Evolutionary conservation across 30 jellyfish, hydroid and myxozoan species (phyloP).

Genomic region (Rhopilema esculentum): DNA sequence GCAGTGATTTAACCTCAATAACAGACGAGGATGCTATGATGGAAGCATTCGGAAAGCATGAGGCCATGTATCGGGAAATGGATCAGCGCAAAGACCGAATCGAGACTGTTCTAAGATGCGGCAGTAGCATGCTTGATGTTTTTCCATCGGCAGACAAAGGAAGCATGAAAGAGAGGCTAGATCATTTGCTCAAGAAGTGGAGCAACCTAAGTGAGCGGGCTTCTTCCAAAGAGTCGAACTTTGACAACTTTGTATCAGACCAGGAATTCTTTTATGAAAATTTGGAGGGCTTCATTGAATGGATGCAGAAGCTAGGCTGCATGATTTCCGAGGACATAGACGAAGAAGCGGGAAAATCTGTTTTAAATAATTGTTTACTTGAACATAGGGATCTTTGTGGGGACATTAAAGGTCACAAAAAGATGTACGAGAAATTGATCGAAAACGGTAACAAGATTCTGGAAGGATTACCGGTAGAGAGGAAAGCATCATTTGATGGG

Average conservation of each 20-base stretch:
- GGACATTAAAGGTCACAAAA: slow-evolving; percentile 52
- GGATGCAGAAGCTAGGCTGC: slow-evolving; percentile 71
- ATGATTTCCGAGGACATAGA: slow-evolving; percentile 54
- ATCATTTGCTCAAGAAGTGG: slow-evolving; percentile 44
- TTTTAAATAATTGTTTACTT: slow-evolving; percentile 3
- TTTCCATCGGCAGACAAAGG: slow-evolving; percentile 34
- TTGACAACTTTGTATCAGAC: slow-evolving; percentile 56
- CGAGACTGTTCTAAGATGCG: slow-evolving; percentile 67
- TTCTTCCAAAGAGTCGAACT: slow-evolving; percentile 45
- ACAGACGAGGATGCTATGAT: slow-evolving; percentile 78
- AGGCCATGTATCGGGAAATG: slow-evolving; percentile 59
- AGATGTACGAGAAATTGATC: slow-evolving; percentile 32
- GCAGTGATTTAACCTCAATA: slow-evolving; percentile 61
- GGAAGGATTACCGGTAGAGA: slow-evolving; percentile 53
- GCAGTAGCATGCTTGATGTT: slow-evolving; percentile 39
- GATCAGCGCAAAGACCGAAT: slow-evolving; percentile 47
- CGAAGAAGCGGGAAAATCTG: slow-evolving; percentile 17
- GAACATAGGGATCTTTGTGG: slow-evolving; percentile 43
- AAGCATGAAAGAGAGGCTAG: slow-evolving; percentile 37
- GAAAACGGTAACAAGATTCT: slow-evolving; percentile 44
- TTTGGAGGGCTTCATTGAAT: slow-evolving; percentile 81
- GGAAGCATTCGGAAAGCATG: slow-evolving; percentile 76
- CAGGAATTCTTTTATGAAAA: slow-evolving; percentile 75
- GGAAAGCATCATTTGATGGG: slow-evolving; percentile 60
- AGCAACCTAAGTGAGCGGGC: slow-evolving; percentile 65